Conservation (phyloP, 2,113 vertebrate genomes). For the Clinocottus analis region DNA sequence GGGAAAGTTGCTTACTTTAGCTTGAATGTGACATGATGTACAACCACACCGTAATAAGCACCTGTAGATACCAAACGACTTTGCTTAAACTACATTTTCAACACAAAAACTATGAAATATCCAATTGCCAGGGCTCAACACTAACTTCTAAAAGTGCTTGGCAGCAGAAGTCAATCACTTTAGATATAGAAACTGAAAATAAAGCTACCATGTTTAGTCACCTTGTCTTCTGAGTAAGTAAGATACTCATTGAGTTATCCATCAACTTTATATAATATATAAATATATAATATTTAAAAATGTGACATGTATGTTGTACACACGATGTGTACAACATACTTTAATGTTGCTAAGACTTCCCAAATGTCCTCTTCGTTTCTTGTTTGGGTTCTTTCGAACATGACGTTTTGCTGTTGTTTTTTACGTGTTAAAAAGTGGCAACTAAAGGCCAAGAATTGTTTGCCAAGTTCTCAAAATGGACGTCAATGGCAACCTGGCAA, state of each 20-base stretch:
- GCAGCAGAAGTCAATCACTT: background rate
- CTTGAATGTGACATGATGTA: background rate
- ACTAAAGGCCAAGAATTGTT: background rate
- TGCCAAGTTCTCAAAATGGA: background rate
- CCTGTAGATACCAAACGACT: background rate
- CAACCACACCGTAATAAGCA: background rate
- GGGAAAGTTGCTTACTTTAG: constrained; percentile 6
- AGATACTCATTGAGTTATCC: background rate
- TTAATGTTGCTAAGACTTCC: too few species aligned
- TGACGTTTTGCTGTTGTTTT: background rate
- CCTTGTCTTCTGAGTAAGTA: background rate
- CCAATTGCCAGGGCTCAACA: background rate
- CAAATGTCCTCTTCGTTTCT: background rate
- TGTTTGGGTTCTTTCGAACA: background rate
- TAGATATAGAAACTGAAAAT: background rate
- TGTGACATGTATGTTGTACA: too few species aligned
- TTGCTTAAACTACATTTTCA: background rate
- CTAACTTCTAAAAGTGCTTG: background rate
- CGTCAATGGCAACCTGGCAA: background rate
- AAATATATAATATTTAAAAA: too few species aligned
- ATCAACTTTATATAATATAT: too few species aligned
- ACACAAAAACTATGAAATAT: background rate
- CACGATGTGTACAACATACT: too few species aligned
- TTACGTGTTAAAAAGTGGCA: background rate
- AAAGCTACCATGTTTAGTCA: background rate